phyloP scores from a whole-genome alignment of 2,797 vertebrate genomes.

The Sphenopsis melanotis region DNA sequence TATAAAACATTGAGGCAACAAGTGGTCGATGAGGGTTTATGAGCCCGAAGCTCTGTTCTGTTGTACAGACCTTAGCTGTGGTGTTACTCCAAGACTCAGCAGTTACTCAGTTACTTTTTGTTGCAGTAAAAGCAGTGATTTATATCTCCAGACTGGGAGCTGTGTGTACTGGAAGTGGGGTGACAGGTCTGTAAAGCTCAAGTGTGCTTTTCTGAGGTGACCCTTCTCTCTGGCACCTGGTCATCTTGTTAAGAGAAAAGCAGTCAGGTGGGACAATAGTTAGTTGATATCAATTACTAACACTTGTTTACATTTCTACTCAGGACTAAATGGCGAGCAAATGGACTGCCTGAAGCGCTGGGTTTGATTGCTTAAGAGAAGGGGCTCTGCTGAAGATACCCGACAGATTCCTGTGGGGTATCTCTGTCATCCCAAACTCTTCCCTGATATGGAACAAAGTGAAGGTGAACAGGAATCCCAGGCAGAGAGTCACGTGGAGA shows the following conservation, averaged over 20 bases:
- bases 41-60: background rate
- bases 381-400: background rate
- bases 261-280: rapidly evolving
- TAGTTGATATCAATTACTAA: background rate
- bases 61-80: background rate
- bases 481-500: constrained; percentile 11
- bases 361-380: background rate
- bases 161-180: background rate
- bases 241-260: background rate
- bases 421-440: background rate
- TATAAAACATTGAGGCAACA: background rate
- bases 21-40: background rate
- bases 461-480: constrained; percentile 45
- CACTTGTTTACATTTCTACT: background rate
- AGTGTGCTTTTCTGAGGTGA: background rate
- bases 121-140: background rate
- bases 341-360: constrained; percentile 10
- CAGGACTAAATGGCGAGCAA: constrained; percentile 11
- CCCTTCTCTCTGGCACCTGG: background rate
- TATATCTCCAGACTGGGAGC: background rate
- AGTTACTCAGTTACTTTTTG: background rate
- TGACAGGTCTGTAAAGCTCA: background rate
- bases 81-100: background rate
- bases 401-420: background rate
- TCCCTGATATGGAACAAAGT: constrained; percentile 69